Percentiles rank a stretch among this genome's conserved stretches.
These are phyloP conservation scores for Drosophila testacea DNA, from an alignment of 2,888 invertebrate genomes.

Conservation along the genomic window DNA sequence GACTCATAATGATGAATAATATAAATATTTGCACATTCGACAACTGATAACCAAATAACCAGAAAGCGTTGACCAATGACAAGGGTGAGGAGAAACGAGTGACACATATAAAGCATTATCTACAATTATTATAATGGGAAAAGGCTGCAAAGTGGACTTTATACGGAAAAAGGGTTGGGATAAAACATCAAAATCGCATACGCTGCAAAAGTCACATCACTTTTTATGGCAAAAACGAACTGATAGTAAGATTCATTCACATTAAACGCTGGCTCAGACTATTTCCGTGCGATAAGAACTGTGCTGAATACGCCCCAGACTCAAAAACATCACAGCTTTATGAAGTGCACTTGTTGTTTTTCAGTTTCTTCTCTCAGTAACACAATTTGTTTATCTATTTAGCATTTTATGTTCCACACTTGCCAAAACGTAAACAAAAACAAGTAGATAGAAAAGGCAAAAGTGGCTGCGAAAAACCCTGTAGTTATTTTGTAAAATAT, in stretches of 20 bases:
- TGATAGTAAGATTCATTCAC: neutral
- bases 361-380: neutral
- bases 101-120: conserved; percentile 20
- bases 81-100: conserved; percentile 4
- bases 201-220: conserved; percentile 11
- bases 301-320: conserved; percentile 25
- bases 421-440: conserved; percentile 1
- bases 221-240: neutral
- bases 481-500: too few relatives aligned
- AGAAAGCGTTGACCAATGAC: conserved; percentile 11
- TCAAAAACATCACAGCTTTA: neutral
- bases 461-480: too few relatives aligned
- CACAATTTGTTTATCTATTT: neutral
- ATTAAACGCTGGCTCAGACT: neutral
- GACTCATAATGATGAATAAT: conserved; percentile 53
- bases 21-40: conserved; percentile 42
- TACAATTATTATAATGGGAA: neutral
- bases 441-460: too few relatives aligned
- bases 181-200: neutral
- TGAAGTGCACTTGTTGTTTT: neutral
- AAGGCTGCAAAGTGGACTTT: conserved; percentile 11
- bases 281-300: conserved; percentile 21
- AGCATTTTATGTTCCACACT: neutral
- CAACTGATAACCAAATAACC: conserved; percentile 46
- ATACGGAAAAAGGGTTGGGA: neutral